phyloP scores from a whole-genome alignment of 2,888 invertebrate genomes.

The Lepeophtheirus nordmannii region DNA sequence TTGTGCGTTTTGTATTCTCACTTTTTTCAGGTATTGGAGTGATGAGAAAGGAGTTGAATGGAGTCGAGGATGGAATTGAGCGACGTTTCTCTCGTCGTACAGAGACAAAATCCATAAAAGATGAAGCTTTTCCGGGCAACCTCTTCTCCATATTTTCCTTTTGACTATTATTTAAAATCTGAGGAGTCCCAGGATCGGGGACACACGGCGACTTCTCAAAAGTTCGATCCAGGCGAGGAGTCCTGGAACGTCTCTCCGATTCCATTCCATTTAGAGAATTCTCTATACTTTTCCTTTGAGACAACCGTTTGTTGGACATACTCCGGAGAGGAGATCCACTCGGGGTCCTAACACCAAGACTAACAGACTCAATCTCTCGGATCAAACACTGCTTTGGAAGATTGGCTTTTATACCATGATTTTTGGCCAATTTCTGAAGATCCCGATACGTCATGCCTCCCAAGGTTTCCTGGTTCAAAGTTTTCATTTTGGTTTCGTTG shows the following conservation, averaged over 20 bases:
- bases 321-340: background rate
- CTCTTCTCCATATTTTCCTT: background rate
- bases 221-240: no score
- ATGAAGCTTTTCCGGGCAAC: background rate
- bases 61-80: background rate
- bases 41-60: background rate
- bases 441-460: slow-evolving; percentile 16
- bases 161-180: background rate
- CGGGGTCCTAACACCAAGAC: background rate
- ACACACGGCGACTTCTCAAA: no score
- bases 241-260: background rate
- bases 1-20: background rate
- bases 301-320: background rate
- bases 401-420: slow-evolving; percentile 22
- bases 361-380: slow-evolving; percentile 5
- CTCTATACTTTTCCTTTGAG: background rate
- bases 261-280: background rate
- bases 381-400: slow-evolving; percentile 5
- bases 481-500: no score
- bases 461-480: no score
- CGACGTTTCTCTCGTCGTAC: background rate
- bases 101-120: background rate
- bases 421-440: slow-evolving; percentile 21
- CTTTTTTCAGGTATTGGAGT: background rate
- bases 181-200: background rate